These are phyloP conservation scores for Limnephilus marmoratus DNA, from an alignment of 2,888 invertebrate genomes.

Conservation along the genomic window DNA sequence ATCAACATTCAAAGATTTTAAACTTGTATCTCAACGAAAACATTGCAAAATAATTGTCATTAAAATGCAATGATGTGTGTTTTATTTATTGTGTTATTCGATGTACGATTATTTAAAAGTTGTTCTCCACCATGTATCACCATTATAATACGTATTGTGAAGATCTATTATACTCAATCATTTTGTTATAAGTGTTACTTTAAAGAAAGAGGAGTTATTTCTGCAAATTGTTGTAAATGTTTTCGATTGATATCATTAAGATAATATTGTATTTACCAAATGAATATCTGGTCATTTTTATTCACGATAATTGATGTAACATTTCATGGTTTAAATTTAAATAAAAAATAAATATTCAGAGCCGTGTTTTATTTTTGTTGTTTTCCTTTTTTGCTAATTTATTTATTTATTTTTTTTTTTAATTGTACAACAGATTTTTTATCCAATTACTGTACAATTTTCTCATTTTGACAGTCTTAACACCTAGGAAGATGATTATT, in stretches of 20 bases:
- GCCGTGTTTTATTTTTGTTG: not conserved
- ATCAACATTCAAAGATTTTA: not conserved
- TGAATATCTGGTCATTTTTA: constrained; percentile 62
- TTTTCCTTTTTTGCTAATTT: not conserved
- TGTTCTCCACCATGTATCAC: not conserved
- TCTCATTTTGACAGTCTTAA: too few relatives aligned
- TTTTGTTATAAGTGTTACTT: constrained; percentile 8
- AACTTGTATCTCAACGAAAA: constrained; percentile 29
- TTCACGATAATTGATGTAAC: constrained; percentile 58
- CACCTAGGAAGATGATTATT: too few relatives aligned
- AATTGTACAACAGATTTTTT: too few relatives aligned
- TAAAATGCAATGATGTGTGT: not conserved
- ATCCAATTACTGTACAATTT: too few relatives aligned
- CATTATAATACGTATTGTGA: not conserved
- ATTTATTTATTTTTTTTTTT: too few relatives aligned
- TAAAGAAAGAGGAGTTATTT: constrained; percentile 26
- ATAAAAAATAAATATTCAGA: constrained; percentile 40
- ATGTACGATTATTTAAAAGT: not conserved
- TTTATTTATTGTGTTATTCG: not conserved
- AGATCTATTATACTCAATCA: not conserved
- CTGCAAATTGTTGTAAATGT: constrained; percentile 27
- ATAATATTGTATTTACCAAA: constrained; percentile 50
- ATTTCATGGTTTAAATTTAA: constrained; percentile 61
- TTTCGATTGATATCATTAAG: constrained; percentile 32
- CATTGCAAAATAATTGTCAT: constrained; percentile 5